Base-by-base conservation (phyloP, 1,140 invertebrate genomes). In the Callitettix versicolor region DNA sequence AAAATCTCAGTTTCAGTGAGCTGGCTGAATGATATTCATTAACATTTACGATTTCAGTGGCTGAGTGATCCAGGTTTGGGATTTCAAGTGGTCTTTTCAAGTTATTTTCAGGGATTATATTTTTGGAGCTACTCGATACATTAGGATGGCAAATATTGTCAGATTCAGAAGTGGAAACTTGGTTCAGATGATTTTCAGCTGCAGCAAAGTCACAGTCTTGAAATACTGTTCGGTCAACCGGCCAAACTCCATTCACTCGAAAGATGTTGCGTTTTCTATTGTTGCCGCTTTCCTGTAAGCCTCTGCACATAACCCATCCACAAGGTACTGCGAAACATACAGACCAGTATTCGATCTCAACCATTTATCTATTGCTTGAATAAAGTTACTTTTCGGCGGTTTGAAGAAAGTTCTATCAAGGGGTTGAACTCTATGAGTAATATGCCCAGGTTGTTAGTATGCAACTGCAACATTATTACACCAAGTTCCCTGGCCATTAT, bases 401-500 rank as follows among this genome's bases (percentile, higher is more conserved):
- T 14, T 46, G 21, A 46, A 46, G 21, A 46, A 46, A 12, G 26
- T 4, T n/a, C 47, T 47, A 53, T 49, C 21, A n/a, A 49, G 14
- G 14, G 47, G 21, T 33, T 49, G 9, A 30, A 33, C 2, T 20
- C 21, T 3, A 15, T 30, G 21, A 30, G 11, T 49, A 15, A 9
- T 30, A 30, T 49, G 26, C 26, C 26, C 26, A 30, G 21, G 47
- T 33, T 3, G 33, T 14, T 47, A 43, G 6, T 7, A 43, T 18
- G 17, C 11, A 7, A 43, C 18, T 22, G 33, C 21, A n/a, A n/a
- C 62, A 64, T 51, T 65, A 63, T 4, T 30, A 30, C 26, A 30
- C 26, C 50, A 59, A 50, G 68, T 62, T 15, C 61, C 63, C 1
- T 53, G 43, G 21, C 5, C 20, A 5, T 21, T 21, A 22, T 46